phyloP scores from a whole-genome alignment of 2,797 vertebrate genomes.

The Apogon talboti region DNA sequence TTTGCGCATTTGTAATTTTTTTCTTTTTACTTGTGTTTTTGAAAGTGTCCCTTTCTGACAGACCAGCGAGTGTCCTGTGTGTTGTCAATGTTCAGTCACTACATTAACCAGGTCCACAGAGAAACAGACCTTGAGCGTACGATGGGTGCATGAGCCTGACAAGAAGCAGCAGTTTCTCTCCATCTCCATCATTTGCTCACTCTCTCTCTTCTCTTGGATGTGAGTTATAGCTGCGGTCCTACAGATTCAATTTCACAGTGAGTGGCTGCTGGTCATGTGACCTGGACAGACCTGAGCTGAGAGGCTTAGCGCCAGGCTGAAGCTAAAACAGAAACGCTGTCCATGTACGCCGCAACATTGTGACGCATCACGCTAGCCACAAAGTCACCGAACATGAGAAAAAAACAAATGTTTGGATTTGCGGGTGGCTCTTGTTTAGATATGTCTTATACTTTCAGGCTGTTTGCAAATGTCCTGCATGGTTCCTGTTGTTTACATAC shows the following conservation, averaged over 20 bases:
- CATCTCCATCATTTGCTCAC: slow-evolving; percentile 30
- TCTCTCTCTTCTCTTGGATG: slow-evolving; percentile 33
- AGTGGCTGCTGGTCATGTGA: slow-evolving; percentile 79
- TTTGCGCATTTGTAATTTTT: not conserved
- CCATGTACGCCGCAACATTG: slow-evolving; percentile 29
- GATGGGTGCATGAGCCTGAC: slow-evolving; percentile 19
- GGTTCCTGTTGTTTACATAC: not conserved
- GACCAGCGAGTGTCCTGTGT: not conserved
- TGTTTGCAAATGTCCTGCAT: not conserved
- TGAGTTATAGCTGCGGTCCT: slow-evolving; percentile 69
- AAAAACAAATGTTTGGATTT: not conserved
- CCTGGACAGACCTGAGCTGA: slow-evolving; percentile 73
- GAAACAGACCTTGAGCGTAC: slow-evolving; percentile 20
- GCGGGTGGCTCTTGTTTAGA: not conserved
- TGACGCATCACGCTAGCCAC: slow-evolving; percentile 50
- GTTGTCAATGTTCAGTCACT: slow-evolving; percentile 1
- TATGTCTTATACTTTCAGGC: not conserved
- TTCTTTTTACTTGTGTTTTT: not conserved
- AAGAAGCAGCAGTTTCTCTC: slow-evolving; percentile 31
- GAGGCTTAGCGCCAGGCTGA: slow-evolving; percentile 69
- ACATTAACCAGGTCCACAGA: slow-evolving; percentile 8
- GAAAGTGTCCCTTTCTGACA: slow-evolving; percentile 1
- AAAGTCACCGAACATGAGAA: slow-evolving; percentile 29
- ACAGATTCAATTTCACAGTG: slow-evolving; percentile 75
- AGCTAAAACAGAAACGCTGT: slow-evolving; percentile 67